These are phyloP conservation scores for Sycophila texana DNA, from an alignment of 2,888 invertebrate genomes.

Conservation along the genomic window DNA sequence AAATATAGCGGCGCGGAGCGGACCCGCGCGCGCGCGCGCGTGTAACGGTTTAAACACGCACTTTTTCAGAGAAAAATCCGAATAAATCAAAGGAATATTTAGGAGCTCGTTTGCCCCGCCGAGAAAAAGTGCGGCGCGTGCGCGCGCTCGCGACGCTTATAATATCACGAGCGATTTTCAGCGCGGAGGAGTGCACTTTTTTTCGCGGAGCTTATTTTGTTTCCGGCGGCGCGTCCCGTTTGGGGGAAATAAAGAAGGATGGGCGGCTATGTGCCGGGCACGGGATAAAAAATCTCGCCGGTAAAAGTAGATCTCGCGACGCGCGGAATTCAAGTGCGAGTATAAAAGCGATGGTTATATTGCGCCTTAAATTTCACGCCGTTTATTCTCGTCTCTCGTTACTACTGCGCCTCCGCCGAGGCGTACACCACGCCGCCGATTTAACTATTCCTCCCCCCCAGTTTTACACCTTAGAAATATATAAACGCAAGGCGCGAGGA, in stretches of 20 bases:
- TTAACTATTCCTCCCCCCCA: constrained; percentile 31
- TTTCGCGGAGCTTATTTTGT: constrained; percentile 40
- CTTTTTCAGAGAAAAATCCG: too few species aligned
- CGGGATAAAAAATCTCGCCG: not conserved
- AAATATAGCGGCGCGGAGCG: too few species aligned
- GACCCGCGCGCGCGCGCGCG: too few species aligned
- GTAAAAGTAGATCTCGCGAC: constrained; percentile 27
- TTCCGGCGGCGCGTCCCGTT: constrained; percentile 1
- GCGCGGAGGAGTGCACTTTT: too few species aligned
- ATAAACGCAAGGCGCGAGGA: constrained; percentile 5
- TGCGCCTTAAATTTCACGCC: constrained; percentile 41
- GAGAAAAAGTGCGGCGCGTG: too few species aligned
- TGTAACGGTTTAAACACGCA: too few species aligned
- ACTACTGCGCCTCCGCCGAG: constrained; percentile 2
- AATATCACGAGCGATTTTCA: too few species aligned
- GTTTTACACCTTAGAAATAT: constrained; percentile 37
- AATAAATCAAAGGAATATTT: too few species aligned
- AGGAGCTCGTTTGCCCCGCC: too few species aligned
- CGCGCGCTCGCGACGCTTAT: too few species aligned
- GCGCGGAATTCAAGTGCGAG: constrained; percentile 22
- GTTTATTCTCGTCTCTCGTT: constrained; percentile 57
- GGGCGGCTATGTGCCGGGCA: too few species aligned
- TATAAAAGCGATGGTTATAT: constrained; percentile 49
- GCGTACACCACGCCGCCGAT: constrained; percentile 4
- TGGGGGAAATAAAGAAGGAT: not conserved